Base-by-base conservation (phyloP, 2,888 invertebrate genomes). In the Xylophagus ater region DNA sequence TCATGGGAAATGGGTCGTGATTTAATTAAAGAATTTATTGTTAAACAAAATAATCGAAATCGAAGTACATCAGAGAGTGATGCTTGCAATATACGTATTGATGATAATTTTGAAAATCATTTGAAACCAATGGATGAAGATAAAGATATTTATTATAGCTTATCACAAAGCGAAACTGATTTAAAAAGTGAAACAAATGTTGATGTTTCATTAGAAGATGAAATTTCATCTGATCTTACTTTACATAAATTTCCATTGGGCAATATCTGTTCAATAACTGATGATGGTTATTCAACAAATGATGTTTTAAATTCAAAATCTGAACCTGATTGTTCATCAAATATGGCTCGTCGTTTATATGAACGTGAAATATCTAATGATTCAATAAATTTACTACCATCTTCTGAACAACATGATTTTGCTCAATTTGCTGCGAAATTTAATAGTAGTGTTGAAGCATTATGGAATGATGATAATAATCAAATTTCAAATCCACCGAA, bases 381-480 rank as follows among this genome's bases (percentile, higher is more conserved):
- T 15, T 29, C 37, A 6, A 37, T n/a, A 15, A 24, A 14, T 9
- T 26, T 14, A 19, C 13, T 19, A n/a, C 14, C 14, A 24, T 12
- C 30, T 12, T 17, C 31, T 14, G 40, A 53, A 28, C 52, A 51
- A 35, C 47, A 51, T n/a, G 54, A 55, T 49, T 54, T 56, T 46
- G 55, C 52, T 28, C 51, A 53, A 39, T 54, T 58, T 31, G 54
- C 57, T 47, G 57, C 79, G 6, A 79, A 79, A 60, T 79, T 79
- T 57, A 74, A 78, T 56, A 70, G 73, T 47, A 76, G 72, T 56
- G 69, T 79, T 46, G 78, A 78, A 58, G 78, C 78, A 25, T 62
- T 80, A 42, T 79, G 80, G 79, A 71, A 67, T 47, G 50, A 65
- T 58, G 45, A 67, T 49, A 62, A 71, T n/a, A n/a, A n/a, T n/a